A percentile compares a stretch with the other conserved stretches of the same genome.
phyloP scores from a whole-genome alignment of 2,888 invertebrate species.

The Pseudoips prasinana region DNA sequence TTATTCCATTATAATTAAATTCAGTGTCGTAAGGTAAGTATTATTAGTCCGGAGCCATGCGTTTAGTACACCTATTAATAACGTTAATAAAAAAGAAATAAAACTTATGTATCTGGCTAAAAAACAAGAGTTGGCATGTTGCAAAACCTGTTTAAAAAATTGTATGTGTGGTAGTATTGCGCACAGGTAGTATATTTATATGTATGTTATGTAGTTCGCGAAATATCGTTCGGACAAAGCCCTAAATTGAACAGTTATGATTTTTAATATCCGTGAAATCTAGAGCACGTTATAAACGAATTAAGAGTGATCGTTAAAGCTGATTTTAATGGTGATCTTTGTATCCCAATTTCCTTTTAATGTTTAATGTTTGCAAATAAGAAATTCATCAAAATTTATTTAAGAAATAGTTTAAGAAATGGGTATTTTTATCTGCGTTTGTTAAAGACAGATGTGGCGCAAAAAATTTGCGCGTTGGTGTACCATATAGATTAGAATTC shows the following conservation, averaged over 20 bases:
- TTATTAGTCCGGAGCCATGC: constrained; percentile 19
- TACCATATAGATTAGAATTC: no score
- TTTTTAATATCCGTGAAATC: constrained; percentile 8
- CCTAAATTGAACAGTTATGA: constrained; percentile 8
- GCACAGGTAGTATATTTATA: constrained; percentile 29
- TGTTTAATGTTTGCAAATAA: no score
- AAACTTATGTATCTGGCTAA: constrained; percentile 30
- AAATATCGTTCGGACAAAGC: constrained; percentile 10
- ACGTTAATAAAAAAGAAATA: constrained; percentile 32
- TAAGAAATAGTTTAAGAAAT: no score
- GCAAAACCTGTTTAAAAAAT: constrained; percentile 41
- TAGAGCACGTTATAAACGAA: background rate
- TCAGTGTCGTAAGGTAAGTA: constrained; percentile 14
- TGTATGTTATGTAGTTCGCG: constrained; percentile 14
- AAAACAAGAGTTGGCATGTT: constrained; percentile 39
- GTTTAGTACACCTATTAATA: constrained; percentile 36
- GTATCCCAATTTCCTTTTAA: no score
- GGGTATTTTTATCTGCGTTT: no score
- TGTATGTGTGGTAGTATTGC: constrained; percentile 40
- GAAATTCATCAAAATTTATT: no score
- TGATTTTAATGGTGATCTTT: background rate
- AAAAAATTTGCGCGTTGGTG: no score
- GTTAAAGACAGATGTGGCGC: no score
- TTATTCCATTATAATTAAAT: constrained; percentile 10
- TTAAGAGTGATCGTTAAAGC: constrained; percentile 2